These are phyloP conservation scores for Pentalonia nigronervosa DNA, from an alignment of 1,140 invertebrate genomes.

Conservation along the genomic window DNA sequence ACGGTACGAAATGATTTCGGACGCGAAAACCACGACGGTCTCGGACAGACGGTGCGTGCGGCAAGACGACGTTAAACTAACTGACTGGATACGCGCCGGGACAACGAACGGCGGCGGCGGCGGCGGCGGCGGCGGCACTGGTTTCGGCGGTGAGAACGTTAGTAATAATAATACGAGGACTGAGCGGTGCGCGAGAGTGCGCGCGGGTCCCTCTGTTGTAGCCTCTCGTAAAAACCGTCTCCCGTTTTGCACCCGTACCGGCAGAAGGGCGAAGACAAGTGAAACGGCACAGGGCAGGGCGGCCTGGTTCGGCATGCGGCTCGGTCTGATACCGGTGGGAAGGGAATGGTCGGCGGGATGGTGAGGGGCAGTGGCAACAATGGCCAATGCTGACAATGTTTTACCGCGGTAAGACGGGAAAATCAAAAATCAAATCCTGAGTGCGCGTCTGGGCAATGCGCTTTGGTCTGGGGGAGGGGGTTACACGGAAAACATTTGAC, in stretches of 20 bases:
- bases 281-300: not conserved
- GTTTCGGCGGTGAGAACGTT: conserved; percentile 25
- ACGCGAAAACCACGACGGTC: not conserved
- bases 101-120: not conserved
- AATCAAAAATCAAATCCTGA: not conserved
- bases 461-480: not conserved
- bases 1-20: not conserved
- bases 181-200: not conserved
- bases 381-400: conserved; percentile 37
- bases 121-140: conserved; percentile 13
- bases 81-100: conserved; percentile 12
- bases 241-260: conserved; percentile 9
- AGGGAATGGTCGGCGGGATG: too few species aligned
- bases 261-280: conserved; percentile 31
- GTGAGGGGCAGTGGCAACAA: not conserved
- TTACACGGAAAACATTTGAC: not conserved
- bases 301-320: not conserved
- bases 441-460: not conserved
- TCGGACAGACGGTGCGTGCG: not conserved
- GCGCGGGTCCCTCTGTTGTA: conserved; percentile 19
- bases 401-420: not conserved
- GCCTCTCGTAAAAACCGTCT: conserved; percentile 41
- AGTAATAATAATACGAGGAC: not conserved
- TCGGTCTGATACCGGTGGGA: too few species aligned
- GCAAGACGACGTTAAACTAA: conserved; percentile 34